Conservation (phyloP, 2,888 invertebrate species). For the Callosobruchus maculatus region DNA sequence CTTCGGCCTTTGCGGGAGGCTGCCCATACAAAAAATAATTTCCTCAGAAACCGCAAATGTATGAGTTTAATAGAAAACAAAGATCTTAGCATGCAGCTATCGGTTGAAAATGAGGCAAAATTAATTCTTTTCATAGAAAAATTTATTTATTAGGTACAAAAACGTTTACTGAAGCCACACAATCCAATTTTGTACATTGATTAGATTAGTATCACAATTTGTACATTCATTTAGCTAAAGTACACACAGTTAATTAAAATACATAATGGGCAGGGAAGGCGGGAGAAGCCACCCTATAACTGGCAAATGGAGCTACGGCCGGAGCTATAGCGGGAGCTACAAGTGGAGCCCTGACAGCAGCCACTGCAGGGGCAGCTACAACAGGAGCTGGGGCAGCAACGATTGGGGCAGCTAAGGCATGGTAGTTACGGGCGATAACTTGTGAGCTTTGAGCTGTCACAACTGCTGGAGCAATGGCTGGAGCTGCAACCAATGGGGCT, state of each 20-base stretch:
- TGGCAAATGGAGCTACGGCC: slow-evolving; percentile 1
- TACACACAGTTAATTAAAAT: background rate
- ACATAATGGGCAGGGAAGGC: background rate
- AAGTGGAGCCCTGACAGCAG: slow-evolving; percentile 33
- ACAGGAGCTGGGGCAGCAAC: slow-evolving; percentile 40
- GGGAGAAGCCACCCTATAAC: slow-evolving; percentile 8
- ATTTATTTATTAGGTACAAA: background rate
- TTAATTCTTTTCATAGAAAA: background rate
- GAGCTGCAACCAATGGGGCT: slow-evolving; percentile 15
- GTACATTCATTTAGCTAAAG: background rate
- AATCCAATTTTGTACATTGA: background rate
- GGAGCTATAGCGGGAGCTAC: background rate
- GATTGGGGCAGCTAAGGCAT: slow-evolving; percentile 50
- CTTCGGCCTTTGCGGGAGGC: too few relatives aligned
- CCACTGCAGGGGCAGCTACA: slow-evolving; percentile 44
- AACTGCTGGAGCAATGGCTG: slow-evolving; percentile 40
- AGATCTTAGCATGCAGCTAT: too few relatives aligned
- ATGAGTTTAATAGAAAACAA: too few relatives aligned
- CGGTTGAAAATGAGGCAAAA: too few relatives aligned
- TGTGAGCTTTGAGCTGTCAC: slow-evolving; percentile 65
- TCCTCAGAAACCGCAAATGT: too few relatives aligned
- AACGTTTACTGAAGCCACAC: background rate
- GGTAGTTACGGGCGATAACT: slow-evolving; percentile 60
- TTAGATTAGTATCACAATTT: background rate
- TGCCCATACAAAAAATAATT: too few relatives aligned